phyloP scores from a whole-genome alignment of 2,888 invertebrate genomes.

The Pasiphila rectangulata region DNA sequence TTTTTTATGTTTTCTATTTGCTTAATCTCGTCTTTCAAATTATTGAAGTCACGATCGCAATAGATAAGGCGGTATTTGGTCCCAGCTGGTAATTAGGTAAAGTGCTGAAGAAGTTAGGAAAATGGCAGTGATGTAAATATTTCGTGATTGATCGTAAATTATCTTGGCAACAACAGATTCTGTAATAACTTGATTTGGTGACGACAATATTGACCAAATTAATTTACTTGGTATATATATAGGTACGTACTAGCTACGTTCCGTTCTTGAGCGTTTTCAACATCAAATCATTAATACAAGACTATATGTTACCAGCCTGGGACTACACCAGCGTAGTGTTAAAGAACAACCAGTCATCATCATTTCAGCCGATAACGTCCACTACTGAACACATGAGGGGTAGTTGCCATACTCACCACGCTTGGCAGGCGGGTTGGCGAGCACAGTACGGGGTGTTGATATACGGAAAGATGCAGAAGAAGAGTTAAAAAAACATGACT shows the following conservation, averaged over 20 bases:
- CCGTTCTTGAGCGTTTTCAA: neutral
- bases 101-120: conserved; percentile 37
- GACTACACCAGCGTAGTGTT: no score
- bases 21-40: neutral
- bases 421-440: no score
- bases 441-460: no score
- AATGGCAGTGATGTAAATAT: conserved; percentile 28
- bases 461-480: no score
- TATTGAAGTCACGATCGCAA: neutral
- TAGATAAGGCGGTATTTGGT: conserved; percentile 9
- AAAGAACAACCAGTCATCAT: no score
- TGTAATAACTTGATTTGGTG: conserved; percentile 6
- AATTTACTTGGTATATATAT: no score
- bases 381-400: no score
- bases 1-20: no score
- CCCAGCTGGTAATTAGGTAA: conserved; percentile 42
- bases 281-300: neutral
- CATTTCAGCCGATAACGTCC: no score
- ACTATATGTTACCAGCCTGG: no score
- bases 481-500: no score
- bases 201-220: conserved; percentile 7
- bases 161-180: conserved; percentile 11
- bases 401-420: no score
- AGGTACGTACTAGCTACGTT: conserved; percentile 2
- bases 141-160: conserved; percentile 38